Base-by-base conservation (phyloP, 2,797 vertebrate genomes). In the Acanthornis magna region DNA sequence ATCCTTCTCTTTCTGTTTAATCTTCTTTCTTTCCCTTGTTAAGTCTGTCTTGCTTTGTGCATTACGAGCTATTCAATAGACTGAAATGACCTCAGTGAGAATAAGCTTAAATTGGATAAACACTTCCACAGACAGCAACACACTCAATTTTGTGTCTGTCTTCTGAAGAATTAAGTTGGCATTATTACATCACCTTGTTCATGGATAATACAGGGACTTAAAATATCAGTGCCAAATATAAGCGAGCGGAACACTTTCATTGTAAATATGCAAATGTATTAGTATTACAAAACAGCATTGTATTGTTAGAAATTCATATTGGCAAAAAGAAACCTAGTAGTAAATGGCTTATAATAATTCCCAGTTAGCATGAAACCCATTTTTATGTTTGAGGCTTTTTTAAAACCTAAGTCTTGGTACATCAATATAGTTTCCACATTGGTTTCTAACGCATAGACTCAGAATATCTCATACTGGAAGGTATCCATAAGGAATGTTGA, bases 71-170 rank as follows among this genome's bases (percentile, higher is more conserved):
- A 58, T 82, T 94, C 70, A 68, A 91, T 67, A 94, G 70, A 95
- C 83, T 84, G 83, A 96, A 95, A 93, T 95, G 19, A 96, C 91
- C 85, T 85, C 80, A 68, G 48, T 79, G 63, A 95, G 84, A 96
- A 96, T 78, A 94, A 96, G 80, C 83, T 95, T 93, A 95, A 96
- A 90, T 68, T 91, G 75, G 87, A 95, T 95, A 95, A 95, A 93
- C 57, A 80, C 45, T 95, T 87, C 27, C 53, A 65, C 20, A 86
- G 67, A 81, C n/a, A 67, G 51, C 27, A 80, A 58, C 66, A 65
- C 30, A 65, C 38, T 82, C 38, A 58, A 60, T 92, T 91, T 81
- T 91, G 10, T 72, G 50, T 68, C 93, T 6, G 19, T 29, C 26
- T 85, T 88, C 74, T 74, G 43, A 76, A 91, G 90, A 91, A 85